Evolutionary conservation across 2,113 vertebrate species (phyloP), one percentile per base, ranked within the genome.

Genomic region (Archocentrus centrarchus): DNA sequence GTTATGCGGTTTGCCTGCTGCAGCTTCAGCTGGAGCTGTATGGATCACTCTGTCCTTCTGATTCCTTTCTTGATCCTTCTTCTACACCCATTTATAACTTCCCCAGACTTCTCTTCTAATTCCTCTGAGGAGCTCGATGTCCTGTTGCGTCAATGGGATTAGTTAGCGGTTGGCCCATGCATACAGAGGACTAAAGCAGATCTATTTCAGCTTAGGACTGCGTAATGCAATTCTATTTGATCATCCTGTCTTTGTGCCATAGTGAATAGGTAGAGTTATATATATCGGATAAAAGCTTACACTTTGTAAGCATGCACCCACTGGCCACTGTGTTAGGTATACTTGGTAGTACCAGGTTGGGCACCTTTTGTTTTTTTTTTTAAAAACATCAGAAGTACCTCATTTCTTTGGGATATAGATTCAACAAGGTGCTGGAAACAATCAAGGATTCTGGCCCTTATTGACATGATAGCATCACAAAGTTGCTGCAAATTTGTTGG

Each of bases 71-170:
- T 78, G 64, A 83, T 78, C 80, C 32, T 80, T n/a, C 66, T 62
- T 44, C 3, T 77, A 44, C 20, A 8, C 60, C 68, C 85, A 62
- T 93, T 93, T 94, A 93, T 94, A 94, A 92, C 77, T 68, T 89
- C 55, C 57, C 75, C 35, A 17, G 53, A 32, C 58, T 75, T 24
- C 27, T 39, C 8, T 24, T 83, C 84, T 93, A 87, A 93, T 89
- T 88, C 82, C 60, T 79, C 44, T 81, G 62, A 91, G 70, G 58
- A 39, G 22, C 55, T 73, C 2, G 9, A 53, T 68, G 22, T 88
- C 81, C 83, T 82, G 13, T 83, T 93, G 80, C 92, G 93, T 95
- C 93, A 95, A 68, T 92, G 85, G 83, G 92, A 93, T 93, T 88
- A 85, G 85, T 73, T 63, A 85, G 89, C 81, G 86, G 80, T 64